Evolutionary conservation across 2,888 invertebrate species (phyloP).

Genomic region (Euzophera pinguis): DNA sequence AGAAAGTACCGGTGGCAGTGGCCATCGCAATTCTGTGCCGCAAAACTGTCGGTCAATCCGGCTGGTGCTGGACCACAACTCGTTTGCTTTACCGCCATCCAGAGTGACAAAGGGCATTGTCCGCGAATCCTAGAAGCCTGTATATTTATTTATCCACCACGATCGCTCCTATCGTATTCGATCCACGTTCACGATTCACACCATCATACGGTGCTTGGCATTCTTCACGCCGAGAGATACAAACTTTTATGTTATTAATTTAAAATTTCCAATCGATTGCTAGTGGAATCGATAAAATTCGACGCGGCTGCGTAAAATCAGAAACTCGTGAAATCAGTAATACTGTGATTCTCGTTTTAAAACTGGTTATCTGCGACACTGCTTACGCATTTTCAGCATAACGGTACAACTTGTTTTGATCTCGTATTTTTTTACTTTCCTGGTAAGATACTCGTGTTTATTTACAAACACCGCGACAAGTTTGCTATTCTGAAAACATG

Average conservation of each 20-base stretch:
- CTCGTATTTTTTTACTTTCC: conserved; percentile 44
- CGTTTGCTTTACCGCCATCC: conserved; percentile 25
- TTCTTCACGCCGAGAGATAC: conserved; percentile 50
- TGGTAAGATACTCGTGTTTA: conserved; percentile 38
- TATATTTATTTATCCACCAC: conserved; percentile 64
- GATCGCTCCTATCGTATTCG: conserved; percentile 60
- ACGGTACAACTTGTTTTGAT: conserved; percentile 69
- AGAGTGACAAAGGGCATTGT: conserved; percentile 51
- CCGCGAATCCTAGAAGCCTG: conserved; percentile 53
- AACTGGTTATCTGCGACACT: conserved; percentile 42
- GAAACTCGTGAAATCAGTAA: conserved; percentile 40
- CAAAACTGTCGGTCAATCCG: conserved; percentile 13
- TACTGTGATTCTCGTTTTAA: conserved; percentile 47
- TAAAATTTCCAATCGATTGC: neutral
- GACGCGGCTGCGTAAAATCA: conserved; percentile 21
- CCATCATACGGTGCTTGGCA: conserved; percentile 64
- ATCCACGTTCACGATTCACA: conserved; percentile 73
- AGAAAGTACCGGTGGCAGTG: conserved; percentile 65
- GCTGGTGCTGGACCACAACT: neutral
- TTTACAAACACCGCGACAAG: conserved; percentile 50
- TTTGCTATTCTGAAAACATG: conserved; percentile 22
- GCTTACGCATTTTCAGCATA: conserved; percentile 64
- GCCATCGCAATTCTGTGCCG: conserved; percentile 36
- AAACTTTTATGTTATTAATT: conserved; percentile 48
- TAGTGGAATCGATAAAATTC: conserved; percentile 15